Percentiles rank a stretch among this genome's conserved stretches.
These are phyloP conservation scores for Kryphioiulus occultus DNA, from an alignment of 2,888 invertebrate species.

Conservation along the genomic window DNA sequence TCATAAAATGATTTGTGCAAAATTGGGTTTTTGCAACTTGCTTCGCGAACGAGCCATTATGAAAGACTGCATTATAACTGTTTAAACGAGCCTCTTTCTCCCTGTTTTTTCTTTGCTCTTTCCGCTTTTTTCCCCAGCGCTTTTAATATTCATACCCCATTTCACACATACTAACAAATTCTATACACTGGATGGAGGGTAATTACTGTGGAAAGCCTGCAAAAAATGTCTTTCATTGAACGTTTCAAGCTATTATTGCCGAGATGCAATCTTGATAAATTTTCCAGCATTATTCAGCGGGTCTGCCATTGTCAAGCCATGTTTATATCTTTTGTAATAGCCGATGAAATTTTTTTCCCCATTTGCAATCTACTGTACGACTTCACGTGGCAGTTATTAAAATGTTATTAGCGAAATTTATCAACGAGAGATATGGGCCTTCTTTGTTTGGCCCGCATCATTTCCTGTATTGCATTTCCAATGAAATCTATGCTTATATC, in stretches of 20 bases:
- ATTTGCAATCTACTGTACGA: not conserved
- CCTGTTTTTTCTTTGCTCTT: not conserved
- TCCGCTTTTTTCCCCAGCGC: not conserved
- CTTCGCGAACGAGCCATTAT: not conserved
- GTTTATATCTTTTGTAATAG: not conserved
- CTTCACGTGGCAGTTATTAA: not conserved
- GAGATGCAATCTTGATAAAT: constrained; percentile 24
- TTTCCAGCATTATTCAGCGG: not conserved
- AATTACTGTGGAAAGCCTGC: not conserved
- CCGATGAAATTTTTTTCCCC: not conserved
- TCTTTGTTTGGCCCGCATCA: not conserved
- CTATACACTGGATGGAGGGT: not conserved
- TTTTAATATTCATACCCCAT: constrained; percentile 35
- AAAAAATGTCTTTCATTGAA: not conserved
- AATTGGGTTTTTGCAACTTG: constrained; percentile 22
- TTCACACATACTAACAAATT: constrained; percentile 11
- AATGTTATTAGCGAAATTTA: constrained; percentile 25
- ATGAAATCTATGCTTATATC: not conserved
- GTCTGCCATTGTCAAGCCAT: not conserved
- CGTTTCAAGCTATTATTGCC: constrained; percentile 21
- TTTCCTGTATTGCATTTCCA: not conserved
- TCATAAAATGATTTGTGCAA: constrained; percentile 40
- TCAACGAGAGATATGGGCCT: not conserved
- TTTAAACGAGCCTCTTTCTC: not conserved
- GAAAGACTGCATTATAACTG: not conserved